phyloP scores from a whole-genome alignment of 2,797 vertebrate species.

The Acridotheres tristis region DNA sequence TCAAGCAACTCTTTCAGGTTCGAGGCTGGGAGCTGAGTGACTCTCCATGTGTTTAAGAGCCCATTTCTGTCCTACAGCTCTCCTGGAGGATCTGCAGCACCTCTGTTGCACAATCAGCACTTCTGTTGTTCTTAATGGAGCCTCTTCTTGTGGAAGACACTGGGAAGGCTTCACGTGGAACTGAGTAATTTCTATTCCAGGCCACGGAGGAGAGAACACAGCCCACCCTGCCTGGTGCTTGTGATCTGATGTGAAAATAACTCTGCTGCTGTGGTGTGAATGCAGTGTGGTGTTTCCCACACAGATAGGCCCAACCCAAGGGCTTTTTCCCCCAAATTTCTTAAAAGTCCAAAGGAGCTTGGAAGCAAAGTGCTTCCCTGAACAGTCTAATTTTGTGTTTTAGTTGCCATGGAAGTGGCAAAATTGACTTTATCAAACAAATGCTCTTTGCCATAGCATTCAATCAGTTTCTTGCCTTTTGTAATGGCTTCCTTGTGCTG shows the following conservation, averaged over 20 bases:
- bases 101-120: background rate
- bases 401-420: conserved; percentile 6
- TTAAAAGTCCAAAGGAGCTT: background rate
- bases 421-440: conserved; percentile 24
- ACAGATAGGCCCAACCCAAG: background rate
- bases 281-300: background rate
- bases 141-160: background rate
- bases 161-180: background rate
- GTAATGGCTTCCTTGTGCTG: background rate
- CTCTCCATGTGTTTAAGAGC: background rate
- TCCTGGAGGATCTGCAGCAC: background rate
- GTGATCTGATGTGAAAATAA: background rate
- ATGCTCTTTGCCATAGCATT: background rate
- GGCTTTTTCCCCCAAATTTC: background rate
- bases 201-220: background rate
- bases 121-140: background rate
- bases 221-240: background rate
- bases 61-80: background rate
- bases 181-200: background rate
- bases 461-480: conserved; percentile 46
- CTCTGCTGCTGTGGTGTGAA: background rate
- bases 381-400: background rate
- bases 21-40: background rate
- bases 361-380: background rate
- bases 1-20: background rate